phyloP scores from a whole-genome alignment of 2,888 invertebrate genomes.

The Archaeoteleia sp. region DNA sequence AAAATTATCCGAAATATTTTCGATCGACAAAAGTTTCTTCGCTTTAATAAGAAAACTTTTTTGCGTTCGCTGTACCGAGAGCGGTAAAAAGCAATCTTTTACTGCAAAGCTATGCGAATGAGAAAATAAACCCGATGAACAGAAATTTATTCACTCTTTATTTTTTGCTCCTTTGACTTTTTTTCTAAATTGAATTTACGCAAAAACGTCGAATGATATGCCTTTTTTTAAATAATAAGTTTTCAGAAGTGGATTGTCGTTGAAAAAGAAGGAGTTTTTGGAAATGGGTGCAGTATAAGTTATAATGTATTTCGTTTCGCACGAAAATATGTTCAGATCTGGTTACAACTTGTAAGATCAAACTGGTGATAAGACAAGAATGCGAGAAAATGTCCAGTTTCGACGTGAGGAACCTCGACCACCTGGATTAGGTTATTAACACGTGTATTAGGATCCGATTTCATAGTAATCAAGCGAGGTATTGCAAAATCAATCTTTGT shows the following conservation, averaged over 20 bases:
- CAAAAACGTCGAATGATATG: background rate
- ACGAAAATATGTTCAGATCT: slow-evolving; percentile 20
- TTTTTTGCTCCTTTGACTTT: too few relatives aligned
- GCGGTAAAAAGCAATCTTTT: too few relatives aligned
- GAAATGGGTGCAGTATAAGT: slow-evolving; percentile 3
- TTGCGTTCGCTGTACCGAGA: too few relatives aligned
- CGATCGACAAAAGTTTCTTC: too few relatives aligned
- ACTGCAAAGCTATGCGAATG: too few relatives aligned
- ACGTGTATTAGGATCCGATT: slow-evolving; percentile 38
- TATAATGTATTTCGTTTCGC: slow-evolving; percentile 11
- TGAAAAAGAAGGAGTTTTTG: background rate
- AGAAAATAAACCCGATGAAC: too few relatives aligned
- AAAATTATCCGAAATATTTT: too few relatives aligned
- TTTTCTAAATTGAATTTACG: too few relatives aligned
- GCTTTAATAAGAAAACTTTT: too few relatives aligned
- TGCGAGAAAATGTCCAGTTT: slow-evolving; percentile 32
- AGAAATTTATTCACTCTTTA: too few relatives aligned
- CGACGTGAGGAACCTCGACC: slow-evolving; percentile 9
- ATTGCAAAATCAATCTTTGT: slow-evolving; percentile 23
- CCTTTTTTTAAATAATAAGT: background rate
- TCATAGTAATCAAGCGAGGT: slow-evolving; percentile 25
- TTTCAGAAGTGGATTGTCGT: background rate
- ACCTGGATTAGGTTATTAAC: slow-evolving; percentile 25
- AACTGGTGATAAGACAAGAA: slow-evolving; percentile 22
- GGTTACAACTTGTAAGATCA: slow-evolving; percentile 33